Percentiles rank a stretch among this genome's conserved stretches.
These are phyloP conservation scores for Papilio protenor DNA, from an alignment of 2,888 invertebrate species.

Conservation along the genomic window DNA sequence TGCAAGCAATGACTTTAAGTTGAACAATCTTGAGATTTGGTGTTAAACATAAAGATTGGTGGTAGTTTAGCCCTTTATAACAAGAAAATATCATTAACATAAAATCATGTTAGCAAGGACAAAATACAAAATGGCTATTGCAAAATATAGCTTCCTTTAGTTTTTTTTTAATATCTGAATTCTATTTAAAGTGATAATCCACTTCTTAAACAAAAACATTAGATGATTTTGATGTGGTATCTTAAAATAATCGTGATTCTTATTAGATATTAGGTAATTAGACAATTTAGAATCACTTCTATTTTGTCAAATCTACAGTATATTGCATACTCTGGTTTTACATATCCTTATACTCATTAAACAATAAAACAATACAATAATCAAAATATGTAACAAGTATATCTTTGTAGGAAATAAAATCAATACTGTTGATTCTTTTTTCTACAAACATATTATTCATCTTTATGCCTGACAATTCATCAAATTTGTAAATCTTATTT, in stretches of 20 bases:
- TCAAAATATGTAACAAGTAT: constrained; percentile 1
- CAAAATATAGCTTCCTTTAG: neutral
- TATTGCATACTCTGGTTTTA: neutral
- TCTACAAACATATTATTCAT: neutral
- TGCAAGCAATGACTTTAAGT: neutral
- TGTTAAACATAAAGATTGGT: neutral
- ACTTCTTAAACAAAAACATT: neutral
- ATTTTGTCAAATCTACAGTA: neutral
- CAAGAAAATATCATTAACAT: constrained; percentile 2
- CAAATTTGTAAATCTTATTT: constrained; percentile 3
- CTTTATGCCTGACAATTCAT: neutral
- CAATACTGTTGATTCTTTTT: constrained; percentile 13
- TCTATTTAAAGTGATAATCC: neutral
- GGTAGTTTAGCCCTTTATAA: neutral
- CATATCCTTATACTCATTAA: neutral
- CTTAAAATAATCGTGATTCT: neutral
- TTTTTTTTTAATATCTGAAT: neutral
- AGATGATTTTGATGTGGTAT: neutral
- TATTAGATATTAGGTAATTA: neutral
- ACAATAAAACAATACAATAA: neutral
- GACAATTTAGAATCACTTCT: neutral
- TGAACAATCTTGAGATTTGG: neutral
- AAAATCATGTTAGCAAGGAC: neutral
- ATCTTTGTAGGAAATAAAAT: constrained; percentile 2
- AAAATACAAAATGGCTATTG: constrained; percentile 2